phyloP scores from a whole-genome alignment of 2,113 vertebrate genomes.

The Dunckerocampus dactyliophorus region DNA sequence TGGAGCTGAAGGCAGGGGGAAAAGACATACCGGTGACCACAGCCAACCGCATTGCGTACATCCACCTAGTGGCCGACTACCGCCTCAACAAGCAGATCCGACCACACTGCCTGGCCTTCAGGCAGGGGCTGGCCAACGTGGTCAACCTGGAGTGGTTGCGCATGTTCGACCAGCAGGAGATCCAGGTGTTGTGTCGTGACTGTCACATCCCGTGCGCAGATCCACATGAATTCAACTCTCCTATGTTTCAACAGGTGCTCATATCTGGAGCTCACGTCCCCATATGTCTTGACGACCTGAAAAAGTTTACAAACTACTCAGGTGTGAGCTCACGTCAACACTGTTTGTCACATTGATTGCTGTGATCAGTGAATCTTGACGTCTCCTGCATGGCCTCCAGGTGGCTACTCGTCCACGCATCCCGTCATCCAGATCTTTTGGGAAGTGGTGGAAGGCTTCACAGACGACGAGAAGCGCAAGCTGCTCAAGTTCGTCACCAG shows the following conservation, averaged over 20 bases:
- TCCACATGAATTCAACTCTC: no score
- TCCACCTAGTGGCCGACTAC: slow-evolving; percentile 94
- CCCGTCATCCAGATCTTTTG: slow-evolving; percentile 94
- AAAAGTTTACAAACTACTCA: slow-evolving; percentile 97
- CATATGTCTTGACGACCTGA: slow-evolving; percentile 93
- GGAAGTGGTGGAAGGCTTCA: slow-evolving; percentile 97
- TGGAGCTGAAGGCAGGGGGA: slow-evolving; percentile 88
- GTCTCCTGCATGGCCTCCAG: slow-evolving; percentile 53
- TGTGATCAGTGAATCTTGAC: background rate
- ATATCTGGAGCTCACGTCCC: slow-evolving; percentile 96
- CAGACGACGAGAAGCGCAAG: slow-evolving; percentile 94
- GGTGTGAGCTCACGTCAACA: slow-evolving; percentile 62
- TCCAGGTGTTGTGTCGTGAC: slow-evolving; percentile 77
- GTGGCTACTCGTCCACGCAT: slow-evolving; percentile 91
- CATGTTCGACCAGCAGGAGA: slow-evolving; percentile 98
- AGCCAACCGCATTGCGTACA: slow-evolving; percentile 91
- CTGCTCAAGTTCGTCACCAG: slow-evolving; percentile 96
- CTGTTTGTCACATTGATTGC: no score
- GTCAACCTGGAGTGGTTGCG: slow-evolving; percentile 96
- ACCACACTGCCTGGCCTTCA: slow-evolving; percentile 92
- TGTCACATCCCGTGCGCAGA: background rate
- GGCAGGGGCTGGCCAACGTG: slow-evolving; percentile 94
- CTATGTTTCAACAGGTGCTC: slow-evolving; percentile 77
- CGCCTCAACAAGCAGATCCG: slow-evolving; percentile 92
- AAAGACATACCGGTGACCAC: slow-evolving; percentile 96